Conservation (phyloP, 2,113 vertebrate genomes). For the Carassius gibelio region DNA sequence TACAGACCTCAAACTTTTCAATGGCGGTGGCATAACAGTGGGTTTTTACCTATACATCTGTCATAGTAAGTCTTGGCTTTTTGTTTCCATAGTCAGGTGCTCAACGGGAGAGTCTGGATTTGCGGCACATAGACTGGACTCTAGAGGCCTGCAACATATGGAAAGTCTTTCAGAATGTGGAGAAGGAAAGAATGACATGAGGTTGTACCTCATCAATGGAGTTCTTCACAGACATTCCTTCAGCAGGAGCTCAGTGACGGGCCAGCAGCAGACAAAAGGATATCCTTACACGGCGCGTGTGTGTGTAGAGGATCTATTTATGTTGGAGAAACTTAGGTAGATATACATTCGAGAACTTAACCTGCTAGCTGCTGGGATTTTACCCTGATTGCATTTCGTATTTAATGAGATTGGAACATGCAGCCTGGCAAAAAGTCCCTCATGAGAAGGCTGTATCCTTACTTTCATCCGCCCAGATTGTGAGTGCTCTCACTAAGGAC, state of each 20-base stretch:
- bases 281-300: background rate
- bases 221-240: slow-evolving; percentile 19
- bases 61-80: background rate
- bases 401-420: slow-evolving; percentile 9
- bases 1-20: too few species aligned
- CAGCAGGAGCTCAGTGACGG: slow-evolving; percentile 14
- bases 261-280: slow-evolving; percentile 3
- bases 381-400: slow-evolving; percentile 12
- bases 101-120: slow-evolving; percentile 28
- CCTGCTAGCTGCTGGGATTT: background rate
- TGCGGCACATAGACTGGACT: background rate
- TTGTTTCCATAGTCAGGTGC: slow-evolving; percentile 16
- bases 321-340: background rate
- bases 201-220: slow-evolving; percentile 23
- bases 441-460: background rate
- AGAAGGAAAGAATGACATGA: slow-evolving; percentile 44
- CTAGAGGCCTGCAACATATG: slow-evolving; percentile 35
- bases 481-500: slow-evolving; percentile 1
- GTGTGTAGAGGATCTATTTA: background rate
- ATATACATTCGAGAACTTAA: background rate
- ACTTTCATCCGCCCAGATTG: background rate
- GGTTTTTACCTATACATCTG: background rate
- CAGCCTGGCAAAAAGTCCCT: background rate
- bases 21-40: background rate
- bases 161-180: slow-evolving; percentile 31